A percentile compares a stretch with the other conserved stretches of the same genome.
Conservation (phyloP, 2,888 invertebrate species). For the Pantelozetes paolii region DNA sequence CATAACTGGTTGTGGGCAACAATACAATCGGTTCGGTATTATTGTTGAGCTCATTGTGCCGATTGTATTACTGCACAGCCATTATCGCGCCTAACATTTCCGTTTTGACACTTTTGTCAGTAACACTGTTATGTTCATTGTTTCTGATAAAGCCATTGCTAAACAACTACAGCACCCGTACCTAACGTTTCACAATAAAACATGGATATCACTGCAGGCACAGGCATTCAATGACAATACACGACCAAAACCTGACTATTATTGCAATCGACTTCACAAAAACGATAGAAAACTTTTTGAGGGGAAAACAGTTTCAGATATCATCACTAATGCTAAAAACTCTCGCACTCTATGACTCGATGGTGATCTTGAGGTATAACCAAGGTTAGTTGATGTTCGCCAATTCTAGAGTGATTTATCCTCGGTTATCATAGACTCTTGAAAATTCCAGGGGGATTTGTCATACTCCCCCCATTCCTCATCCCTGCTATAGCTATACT, state of each 20-base stretch:
- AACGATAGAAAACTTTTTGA: constrained; percentile 1
- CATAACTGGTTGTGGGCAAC: neutral
- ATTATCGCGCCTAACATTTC: constrained; percentile 29
- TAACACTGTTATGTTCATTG: constrained; percentile 28
- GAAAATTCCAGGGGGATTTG: no score
- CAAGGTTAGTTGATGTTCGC: no score
- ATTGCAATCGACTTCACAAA: constrained; percentile 5
- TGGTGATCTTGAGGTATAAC: no score
- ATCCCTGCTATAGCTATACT: no score
- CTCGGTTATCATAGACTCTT: no score
- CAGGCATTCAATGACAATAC: neutral
- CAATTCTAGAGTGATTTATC: no score
- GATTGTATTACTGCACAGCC: constrained; percentile 22
- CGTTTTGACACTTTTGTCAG: constrained; percentile 32
- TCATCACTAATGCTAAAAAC: neutral
- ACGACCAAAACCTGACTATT: neutral
- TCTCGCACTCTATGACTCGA: neutral
- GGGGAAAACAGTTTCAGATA: neutral
- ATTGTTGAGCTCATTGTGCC: neutral
- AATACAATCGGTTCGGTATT: constrained; percentile 21
- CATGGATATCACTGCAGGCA: constrained; percentile 22
- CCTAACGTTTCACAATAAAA: constrained; percentile 9
- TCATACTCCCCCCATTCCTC: no score
- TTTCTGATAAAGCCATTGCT: constrained; percentile 23
- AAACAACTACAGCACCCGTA: neutral